These are phyloP conservation scores for Callorhinus ursinus DNA, from an alignment of 2,113 vertebrate genomes.

Conservation along the genomic window DNA sequence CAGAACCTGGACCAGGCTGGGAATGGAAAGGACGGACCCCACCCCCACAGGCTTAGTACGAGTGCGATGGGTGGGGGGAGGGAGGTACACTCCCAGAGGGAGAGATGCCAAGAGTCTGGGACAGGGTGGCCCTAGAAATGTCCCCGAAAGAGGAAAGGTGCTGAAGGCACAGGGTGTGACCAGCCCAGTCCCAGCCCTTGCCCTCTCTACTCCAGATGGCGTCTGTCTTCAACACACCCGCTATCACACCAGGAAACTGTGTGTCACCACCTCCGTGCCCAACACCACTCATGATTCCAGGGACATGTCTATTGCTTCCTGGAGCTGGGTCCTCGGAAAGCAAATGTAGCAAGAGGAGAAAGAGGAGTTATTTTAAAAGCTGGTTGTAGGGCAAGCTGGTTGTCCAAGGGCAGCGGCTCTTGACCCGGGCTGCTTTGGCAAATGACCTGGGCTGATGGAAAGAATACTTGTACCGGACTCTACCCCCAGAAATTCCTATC, in stretches of 20 bases:
- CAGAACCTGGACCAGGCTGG: background rate
- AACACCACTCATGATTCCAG: slow-evolving; percentile 60
- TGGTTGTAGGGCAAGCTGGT: background rate
- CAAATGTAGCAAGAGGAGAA: slow-evolving; percentile 26
- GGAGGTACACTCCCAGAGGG: background rate
- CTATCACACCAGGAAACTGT: slow-evolving; percentile 77
- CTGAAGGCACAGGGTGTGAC: slow-evolving; percentile 52
- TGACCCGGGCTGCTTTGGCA: background rate
- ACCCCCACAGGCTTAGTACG: background rate
- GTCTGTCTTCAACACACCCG: slow-evolving; percentile 63
- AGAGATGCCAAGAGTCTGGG: background rate
- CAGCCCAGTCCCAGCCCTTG: background rate
- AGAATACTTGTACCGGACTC: background rate
- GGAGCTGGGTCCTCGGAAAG: slow-evolving; percentile 62
- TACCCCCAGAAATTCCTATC: fast-evolving
- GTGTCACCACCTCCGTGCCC: slow-evolving; percentile 73
- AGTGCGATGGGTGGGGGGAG: background rate
- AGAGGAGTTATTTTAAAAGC: slow-evolving; percentile 76
- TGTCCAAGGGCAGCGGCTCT: slow-evolving; percentile 38
- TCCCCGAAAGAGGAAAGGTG: slow-evolving; percentile 14
- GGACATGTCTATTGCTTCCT: slow-evolving; percentile 75
- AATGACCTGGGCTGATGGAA: background rate
- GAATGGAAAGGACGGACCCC: background rate
- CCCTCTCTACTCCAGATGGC: slow-evolving; percentile 64
- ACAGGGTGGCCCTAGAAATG: background rate